phyloP scores from a whole-genome alignment of 2,888 invertebrate species.

The Malthinus flaveolus region DNA sequence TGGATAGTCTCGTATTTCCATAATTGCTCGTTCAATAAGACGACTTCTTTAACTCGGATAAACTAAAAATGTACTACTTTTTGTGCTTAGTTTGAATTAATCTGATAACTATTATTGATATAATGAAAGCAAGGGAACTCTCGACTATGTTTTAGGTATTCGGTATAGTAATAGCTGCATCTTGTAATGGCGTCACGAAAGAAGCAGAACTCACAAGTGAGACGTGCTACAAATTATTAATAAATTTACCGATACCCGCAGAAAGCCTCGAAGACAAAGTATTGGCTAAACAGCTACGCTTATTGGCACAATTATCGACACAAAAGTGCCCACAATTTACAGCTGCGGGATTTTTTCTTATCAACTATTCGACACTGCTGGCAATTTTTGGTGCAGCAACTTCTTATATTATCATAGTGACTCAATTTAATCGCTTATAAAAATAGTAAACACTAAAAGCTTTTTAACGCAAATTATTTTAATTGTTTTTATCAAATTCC shows the following conservation, averaged over 20 bases:
- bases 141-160: neutral
- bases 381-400: slow-evolving; percentile 25
- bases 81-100: no score
- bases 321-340: slow-evolving; percentile 19
- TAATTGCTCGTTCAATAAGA: no score
- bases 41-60: no score
- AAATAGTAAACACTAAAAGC: no score
- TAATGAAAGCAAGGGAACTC: no score
- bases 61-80: no score
- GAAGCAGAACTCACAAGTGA: neutral
- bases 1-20: no score
- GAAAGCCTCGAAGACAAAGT: slow-evolving; percentile 11
- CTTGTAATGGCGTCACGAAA: neutral
- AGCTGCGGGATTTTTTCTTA: slow-evolving; percentile 31
- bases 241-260: neutral
- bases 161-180: neutral
- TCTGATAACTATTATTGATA: no score
- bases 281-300: slow-evolving; percentile 13
- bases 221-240: neutral
- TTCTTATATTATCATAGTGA: slow-evolving; percentile 30
- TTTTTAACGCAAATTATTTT: no score
- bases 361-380: slow-evolving; percentile 28
- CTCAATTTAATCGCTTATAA: slow-evolving; percentile 21
- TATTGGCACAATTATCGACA: slow-evolving; percentile 23
- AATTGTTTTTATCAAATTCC: no score